These are phyloP conservation scores for Eptatretus burgeri DNA, from an alignment of 2,113 vertebrate species.

Conservation along the genomic window DNA sequence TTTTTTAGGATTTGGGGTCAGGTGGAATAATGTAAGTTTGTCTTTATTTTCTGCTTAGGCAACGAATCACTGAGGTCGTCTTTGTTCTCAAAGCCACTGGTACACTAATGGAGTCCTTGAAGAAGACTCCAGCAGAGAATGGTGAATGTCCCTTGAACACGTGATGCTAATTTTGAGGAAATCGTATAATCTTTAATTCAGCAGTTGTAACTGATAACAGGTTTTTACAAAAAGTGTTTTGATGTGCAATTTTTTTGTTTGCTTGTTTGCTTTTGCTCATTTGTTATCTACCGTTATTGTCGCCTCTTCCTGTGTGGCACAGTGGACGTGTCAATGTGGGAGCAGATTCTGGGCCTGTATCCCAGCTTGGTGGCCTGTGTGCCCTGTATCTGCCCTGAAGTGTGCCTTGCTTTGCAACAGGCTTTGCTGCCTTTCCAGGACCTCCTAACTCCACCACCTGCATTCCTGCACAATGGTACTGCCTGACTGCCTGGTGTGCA, in stretches of 20 bases:
- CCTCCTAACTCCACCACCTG: constrained; percentile 84
- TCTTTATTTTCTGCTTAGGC: constrained; percentile 24
- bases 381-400: constrained; percentile 71
- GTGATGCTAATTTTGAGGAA: neutral
- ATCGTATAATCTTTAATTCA: neutral
- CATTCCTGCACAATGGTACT: constrained; percentile 83
- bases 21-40: neutral
- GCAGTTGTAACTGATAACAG: neutral
- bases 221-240: neutral
- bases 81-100: constrained; percentile 97
- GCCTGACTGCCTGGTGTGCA: constrained; percentile 25
- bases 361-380: constrained; percentile 89
- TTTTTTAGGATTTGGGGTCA: neutral
- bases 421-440: constrained; percentile 90
- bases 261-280: no score
- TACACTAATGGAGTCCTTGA: constrained; percentile 95
- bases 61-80: constrained; percentile 96
- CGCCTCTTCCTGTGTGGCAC: constrained; percentile 14
- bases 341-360: constrained; percentile 81
- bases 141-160: constrained; percentile 28
- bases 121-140: constrained; percentile 94
- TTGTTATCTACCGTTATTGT: neutral
- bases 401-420: constrained; percentile 78
- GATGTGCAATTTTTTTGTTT: neutral
- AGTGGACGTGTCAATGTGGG: constrained; percentile 89